Evolutionary conservation across 2,888 invertebrate species (phyloP), one percentile per base, ranked within the genome.

Genomic region (Luffia ferchaultella): DNA sequence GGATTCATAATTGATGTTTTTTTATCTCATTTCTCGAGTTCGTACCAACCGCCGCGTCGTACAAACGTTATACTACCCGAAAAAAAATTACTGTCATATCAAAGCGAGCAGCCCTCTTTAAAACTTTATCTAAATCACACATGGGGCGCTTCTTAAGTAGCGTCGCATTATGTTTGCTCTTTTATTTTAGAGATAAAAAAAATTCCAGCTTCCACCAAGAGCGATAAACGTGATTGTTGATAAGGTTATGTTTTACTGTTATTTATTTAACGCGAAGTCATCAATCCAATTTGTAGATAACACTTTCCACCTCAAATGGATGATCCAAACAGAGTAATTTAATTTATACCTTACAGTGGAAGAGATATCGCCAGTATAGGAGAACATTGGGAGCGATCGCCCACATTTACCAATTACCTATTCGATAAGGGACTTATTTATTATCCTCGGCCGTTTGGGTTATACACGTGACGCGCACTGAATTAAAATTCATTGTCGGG

Each of bases 401-500:
- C 78, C 74, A 76, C 73, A 79, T 75, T 48, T 64, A 70, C 71
- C 78, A 79, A 83, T 83, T 82, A 80, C 77, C 72, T 69, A 73
- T 73, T 68, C 70, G 82, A 82, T 83, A 83, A 82, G 76, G 62
- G 68, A 64, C 65, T 73, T 77, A 79, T 82, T 80, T 80, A 80
- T 68, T 73, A 68, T 53, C 64, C 62, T 64, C 60, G 58, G 51
- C 62, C 46, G 40, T 30, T 44, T 20, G 30, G 30, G 3, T 7
- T 3, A 12, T 30, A 12, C 12, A 61, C 61, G 62, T 60, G 62
- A 61, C 61, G 62, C 63, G 61, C 60, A 65, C 65, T 62, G 71
- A 78, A 78, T 82, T 83, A 78, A 80, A 83, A 80, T 80, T 79
- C 82, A 82, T 80, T 80, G 80, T 82, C 74, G 73, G 64, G 70